Percentiles rank a stretch among this genome's conserved stretches.
Evolutionary conservation across 2,113 vertebrate species (phyloP).

Genomic region (Gavia stellata): DNA sequence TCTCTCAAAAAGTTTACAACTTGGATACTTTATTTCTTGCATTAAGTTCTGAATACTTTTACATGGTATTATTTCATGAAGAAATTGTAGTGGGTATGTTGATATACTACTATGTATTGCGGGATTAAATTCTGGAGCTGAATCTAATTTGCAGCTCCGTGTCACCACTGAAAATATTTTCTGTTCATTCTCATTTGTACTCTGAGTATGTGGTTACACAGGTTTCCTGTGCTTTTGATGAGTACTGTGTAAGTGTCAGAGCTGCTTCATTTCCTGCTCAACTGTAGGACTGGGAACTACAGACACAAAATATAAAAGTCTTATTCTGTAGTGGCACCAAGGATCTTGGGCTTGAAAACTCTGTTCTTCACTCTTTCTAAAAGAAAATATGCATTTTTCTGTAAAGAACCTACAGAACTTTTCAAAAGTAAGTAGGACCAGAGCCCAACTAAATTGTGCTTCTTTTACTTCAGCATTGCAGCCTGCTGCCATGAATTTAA

Average conservation of each 20-base stretch:
- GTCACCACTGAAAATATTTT: neutral
- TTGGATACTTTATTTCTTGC: neutral
- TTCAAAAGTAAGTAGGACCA: neutral
- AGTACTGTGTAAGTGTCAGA: neutral
- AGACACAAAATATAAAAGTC: neutral
- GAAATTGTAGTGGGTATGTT: neutral
- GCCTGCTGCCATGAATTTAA: neutral
- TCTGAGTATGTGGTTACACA: neutral
- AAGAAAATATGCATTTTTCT: neutral
- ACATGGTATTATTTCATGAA: neutral
- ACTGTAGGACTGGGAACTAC: neutral
- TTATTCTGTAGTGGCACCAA: neutral
- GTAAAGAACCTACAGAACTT: neutral
- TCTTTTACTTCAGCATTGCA: neutral
- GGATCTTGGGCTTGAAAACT: neutral
- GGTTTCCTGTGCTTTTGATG: neutral
- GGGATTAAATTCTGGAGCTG: neutral
- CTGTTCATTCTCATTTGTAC: neutral
- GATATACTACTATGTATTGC: neutral
- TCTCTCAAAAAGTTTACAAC: neutral
- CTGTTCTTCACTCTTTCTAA: neutral
- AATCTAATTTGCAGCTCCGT: neutral
- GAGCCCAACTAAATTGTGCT: neutral
- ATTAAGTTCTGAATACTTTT: neutral
- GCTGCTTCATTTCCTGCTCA: conserved; percentile 3